phyloP scores from a whole-genome alignment of 2,113 vertebrate species.

The Crypturellus undulatus region DNA sequence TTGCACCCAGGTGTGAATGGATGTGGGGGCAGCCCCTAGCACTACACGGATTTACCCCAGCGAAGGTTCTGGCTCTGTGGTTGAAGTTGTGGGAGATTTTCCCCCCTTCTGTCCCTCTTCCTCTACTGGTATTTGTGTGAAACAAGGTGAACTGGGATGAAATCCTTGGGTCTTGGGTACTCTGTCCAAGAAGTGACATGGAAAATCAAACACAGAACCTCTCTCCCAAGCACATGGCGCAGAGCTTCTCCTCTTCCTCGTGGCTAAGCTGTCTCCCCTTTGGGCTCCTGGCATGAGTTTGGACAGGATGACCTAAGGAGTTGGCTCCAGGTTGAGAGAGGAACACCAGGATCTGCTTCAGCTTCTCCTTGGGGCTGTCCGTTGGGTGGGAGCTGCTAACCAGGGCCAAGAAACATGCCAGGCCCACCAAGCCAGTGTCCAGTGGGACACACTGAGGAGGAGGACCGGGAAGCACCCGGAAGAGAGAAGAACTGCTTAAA shows the following conservation, averaged over 20 bases:
- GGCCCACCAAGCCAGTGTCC: not conserved
- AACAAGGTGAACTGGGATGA: slow-evolving; percentile 4
- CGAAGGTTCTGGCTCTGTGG: not conserved
- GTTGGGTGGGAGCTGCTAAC: not conserved
- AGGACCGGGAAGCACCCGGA: not conserved
- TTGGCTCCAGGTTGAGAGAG: fast-evolving
- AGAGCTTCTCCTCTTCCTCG: not conserved
- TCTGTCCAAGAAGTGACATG: not conserved
- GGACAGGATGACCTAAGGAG: not conserved
- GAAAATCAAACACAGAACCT: not conserved
- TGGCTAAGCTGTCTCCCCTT: no score
- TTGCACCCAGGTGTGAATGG: not conserved
- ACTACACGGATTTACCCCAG: fast-evolving
- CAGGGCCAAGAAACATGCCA: not conserved
- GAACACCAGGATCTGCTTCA: not conserved
- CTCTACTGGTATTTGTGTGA: not conserved
- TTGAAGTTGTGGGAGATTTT: not conserved
- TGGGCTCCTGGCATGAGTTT: no score
- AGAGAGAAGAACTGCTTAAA: not conserved
- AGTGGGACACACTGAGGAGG: no score
- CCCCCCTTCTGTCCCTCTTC: not conserved
- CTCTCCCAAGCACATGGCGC: not conserved
- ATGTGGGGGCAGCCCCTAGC: not conserved
- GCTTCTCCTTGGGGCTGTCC: not conserved
- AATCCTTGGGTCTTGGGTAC: not conserved